Conservation (phyloP, 1,140 invertebrate species). For the Eciton burchellii region DNA sequence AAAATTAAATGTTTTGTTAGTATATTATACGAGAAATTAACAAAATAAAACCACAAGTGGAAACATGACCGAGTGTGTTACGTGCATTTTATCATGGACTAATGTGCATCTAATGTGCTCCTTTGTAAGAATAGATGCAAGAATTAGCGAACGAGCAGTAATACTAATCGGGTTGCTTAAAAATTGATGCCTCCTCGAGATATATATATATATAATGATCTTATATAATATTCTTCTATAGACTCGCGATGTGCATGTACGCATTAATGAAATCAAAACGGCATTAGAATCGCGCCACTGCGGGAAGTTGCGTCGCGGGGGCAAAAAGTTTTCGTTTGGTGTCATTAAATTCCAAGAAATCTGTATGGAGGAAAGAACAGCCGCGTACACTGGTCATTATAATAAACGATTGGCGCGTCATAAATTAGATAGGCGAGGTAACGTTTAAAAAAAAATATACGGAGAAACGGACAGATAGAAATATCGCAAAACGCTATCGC, state of each 20-base stretch:
- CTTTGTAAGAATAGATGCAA: no score
- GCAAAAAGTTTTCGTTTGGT: neutral
- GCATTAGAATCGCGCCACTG: neutral
- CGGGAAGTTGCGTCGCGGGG: neutral
- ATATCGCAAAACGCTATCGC: neutral
- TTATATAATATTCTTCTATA: neutral
- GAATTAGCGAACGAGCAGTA: no score
- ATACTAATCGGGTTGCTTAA: no score
- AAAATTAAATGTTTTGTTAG: conserved; percentile 84
- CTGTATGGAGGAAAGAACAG: neutral
- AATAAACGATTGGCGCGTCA: no score
- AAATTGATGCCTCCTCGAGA: no score
- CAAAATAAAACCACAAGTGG: conserved; percentile 80
- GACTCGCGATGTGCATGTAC: no score
- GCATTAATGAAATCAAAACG: conserved; percentile 31
- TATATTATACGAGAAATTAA: conserved; percentile 83
- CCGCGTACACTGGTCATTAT: neutral
- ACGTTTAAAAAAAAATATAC: neutral
- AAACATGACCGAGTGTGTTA: conserved; percentile 65
- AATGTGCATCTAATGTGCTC: no score
- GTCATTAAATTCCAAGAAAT: neutral
- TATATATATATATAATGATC: no score
- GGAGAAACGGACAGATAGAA: neutral
- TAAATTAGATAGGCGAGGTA: neutral
- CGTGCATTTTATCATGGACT: conserved; percentile 1